Evolutionary conservation across 2,888 invertebrate species (phyloP), one percentile per base, ranked within the genome.

Genomic region (Dasypolia templi): DNA sequence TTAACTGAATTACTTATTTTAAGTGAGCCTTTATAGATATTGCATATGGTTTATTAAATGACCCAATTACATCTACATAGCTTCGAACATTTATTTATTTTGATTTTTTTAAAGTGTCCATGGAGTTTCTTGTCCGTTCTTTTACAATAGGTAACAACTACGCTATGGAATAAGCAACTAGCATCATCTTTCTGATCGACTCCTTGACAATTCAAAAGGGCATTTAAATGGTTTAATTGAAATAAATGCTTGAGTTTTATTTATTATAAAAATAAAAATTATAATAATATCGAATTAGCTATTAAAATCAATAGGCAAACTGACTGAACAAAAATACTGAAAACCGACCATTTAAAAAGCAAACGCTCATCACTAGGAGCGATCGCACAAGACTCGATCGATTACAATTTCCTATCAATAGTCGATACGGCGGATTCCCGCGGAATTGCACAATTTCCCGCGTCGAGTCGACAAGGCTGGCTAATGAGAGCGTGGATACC

Each of bases 401-500:
- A 92, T 93, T 91, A 91, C 91, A 92, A 93, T 94, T 93, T 92
- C 84, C 87, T 83, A 91, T 94, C 92, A 92, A 93, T 91, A 89
- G 86, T 89, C 90, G 92, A 93, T 93, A 89, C 91, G 84, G 88
- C 88, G 91, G 92, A 94, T 93, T 93, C 93, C 90, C 90, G 90
- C 88, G 91, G 92, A 94, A 94, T 94, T 93, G 93, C 93, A 92
- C 94, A 94, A 93, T 93, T 92, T 92, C 92, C 91, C 93, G 87
- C 79, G 86, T 83, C 91, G 91, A 91, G 89, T 92, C 92, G 92
- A 93, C 93, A 92, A 91, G 92, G 92, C 93, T 91, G 91, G 95
- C 94, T 96, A 96, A 96, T 95, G 95, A 96, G 96, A 94, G 94
- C 94, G 94, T 93, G 94, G 93, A 92, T 92, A 91, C 91, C 90